Evolutionary conservation across 1,140 invertebrate genomes (phyloP), one percentile per base, ranked within the genome.

Genomic region (Brachionus sp.): DNA sequence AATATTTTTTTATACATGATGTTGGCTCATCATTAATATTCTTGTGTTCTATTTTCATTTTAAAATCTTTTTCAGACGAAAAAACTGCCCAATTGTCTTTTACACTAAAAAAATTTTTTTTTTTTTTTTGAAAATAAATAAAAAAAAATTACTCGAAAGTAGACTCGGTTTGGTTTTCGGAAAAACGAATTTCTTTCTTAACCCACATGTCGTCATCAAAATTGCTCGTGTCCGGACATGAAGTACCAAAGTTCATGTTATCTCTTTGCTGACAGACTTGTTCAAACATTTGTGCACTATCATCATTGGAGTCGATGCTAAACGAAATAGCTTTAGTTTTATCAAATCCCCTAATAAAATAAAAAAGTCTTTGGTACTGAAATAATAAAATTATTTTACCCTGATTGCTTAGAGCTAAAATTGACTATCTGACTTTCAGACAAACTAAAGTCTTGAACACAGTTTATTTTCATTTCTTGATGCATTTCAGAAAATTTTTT

Each of bases 401-500:
- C 70, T 3, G 70, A 25, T 75, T 44, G 42, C 44, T 80, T 66
- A 16, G 77, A 7, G 16, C 16, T 66, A 44, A 44, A 62, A 42
- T 66, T 66, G 10, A 80, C 50, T 39, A 80, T 57, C 5, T 80
- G 77, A 62, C 50, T 62, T 35, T 80, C 77, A 5, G 50, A 29
- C 33, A 62, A 42, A 44, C 77, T 66, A 66, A 80, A 80, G 37
- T 80, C 77, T 19, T 80, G 46, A 39, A 80, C 50, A 66, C 62
- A 80, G 19, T 80, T 80, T 25, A 80, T 66, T 64, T 80, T 80
- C 77, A 80, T 80, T 66, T 80, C 77, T 80, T 80, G 53, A 12
- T 80, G 77, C 37, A 80, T 39, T 19, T 80, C 77, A 0, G 50
- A 80, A 23, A 33, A 80, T 66, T 80, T 80, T 37, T 62, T 80